These are phyloP conservation scores for Leptoclinus maculatus DNA, from an alignment of 2,797 vertebrate genomes.

Conservation along the genomic window DNA sequence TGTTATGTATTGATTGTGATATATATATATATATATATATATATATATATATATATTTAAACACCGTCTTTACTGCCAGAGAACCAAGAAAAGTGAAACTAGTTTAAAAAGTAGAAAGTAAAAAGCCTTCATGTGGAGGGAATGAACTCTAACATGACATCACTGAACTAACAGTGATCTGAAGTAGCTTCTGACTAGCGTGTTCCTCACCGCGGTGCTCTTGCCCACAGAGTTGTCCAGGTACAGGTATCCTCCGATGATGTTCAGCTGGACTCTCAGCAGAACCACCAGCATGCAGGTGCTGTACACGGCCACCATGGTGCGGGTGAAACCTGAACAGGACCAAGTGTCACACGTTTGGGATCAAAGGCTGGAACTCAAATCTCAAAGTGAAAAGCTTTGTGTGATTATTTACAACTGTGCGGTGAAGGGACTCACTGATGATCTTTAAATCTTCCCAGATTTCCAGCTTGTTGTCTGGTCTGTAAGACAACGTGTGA, in stretches of 20 bases:
- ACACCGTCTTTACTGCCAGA: no score
- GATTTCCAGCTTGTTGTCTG: constrained; percentile 95
- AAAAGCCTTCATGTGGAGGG: no score
- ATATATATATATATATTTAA: no score
- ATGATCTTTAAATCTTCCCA: constrained; percentile 99
- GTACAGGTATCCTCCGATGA: constrained; percentile 98
- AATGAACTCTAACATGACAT: no score
- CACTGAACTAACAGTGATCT: no score
- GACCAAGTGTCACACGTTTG: background rate
- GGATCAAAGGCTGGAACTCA: background rate
- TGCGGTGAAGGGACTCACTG: constrained; percentile 85
- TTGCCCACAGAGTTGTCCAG: constrained; percentile 92
- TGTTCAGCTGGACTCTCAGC: constrained; percentile 94
- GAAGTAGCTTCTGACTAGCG: no score
- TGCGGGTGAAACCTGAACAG: constrained; percentile 92
- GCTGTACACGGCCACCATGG: constrained; percentile 94
- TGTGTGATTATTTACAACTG: background rate
- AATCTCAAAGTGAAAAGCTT: background rate
- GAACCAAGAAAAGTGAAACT: no score
- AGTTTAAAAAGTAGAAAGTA: no score
- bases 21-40: no score
- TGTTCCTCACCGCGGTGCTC: constrained; percentile 83
- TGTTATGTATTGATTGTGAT: no score
- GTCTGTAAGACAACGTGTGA: constrained; percentile 81
- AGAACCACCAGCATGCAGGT: constrained; percentile 97